Base-by-base conservation (phyloP, 1,140 invertebrate species). In the Nasonia longicornis region DNA sequence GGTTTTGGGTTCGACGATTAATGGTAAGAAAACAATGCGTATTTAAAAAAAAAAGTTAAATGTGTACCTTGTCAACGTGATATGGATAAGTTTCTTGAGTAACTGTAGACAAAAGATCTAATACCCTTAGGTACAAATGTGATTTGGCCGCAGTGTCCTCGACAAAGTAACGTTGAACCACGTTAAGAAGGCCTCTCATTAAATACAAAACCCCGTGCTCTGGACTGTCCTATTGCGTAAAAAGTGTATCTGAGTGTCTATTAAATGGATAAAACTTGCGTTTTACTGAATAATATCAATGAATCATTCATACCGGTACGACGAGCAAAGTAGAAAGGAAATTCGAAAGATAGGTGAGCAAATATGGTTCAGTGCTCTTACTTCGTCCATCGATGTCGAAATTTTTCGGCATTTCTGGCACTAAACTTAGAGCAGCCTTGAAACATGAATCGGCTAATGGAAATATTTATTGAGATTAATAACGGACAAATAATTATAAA, bases 361-460 rank as follows among this genome's bases (percentile, higher is more conserved):
- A 88, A 89, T 94, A 95, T 3, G 93, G 91, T 85, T 97, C 95
- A 0, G 95, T 93, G 64, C 93, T 93, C 84, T 93, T 93, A 20
- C 93, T 91, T 85, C 95, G 95, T 4, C 94, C 94, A 85, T 96
- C 96, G 71, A 95, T 91, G 85, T 96, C 94, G 74, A 96, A 91
- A n/a, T 92, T 93, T 78, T 93, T 92, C 1, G 95, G 95, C 85
- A 97, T 92, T 84, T 98, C 96, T 7, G 94, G 93, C 67, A 98
- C 93, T 26, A 97, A 89, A 71, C 93, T 94, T 12, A 98, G 93
- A 0, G 96, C 94, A 64, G 96, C 95, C 91, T 98, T 98, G 77
- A 98, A 95, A 87, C 97, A 98, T 2, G 96, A 96, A 92, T 99
- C 97, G 78, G 96, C 97, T 97, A 87, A 78, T 90, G 91, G 85